Evolutionary conservation across 1,140 invertebrate species (phyloP).

Genomic region (Ephestia elutella): DNA sequence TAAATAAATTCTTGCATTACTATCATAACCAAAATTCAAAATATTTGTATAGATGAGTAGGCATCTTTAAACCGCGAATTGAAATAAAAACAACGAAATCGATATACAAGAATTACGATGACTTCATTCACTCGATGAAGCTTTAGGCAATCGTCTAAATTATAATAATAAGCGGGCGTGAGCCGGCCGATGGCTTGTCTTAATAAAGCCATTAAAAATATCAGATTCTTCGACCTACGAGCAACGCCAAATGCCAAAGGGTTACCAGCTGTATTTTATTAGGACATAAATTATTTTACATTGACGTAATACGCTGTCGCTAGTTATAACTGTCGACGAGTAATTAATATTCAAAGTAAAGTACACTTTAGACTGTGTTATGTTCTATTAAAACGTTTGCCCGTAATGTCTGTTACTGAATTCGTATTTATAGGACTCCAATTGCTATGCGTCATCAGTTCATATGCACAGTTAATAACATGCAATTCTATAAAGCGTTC

Average conservation of each 20-base stretch:
- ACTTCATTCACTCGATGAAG: conserved; percentile 62
- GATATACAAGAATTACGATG: conserved; percentile 45
- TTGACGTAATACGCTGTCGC: conserved; percentile 15
- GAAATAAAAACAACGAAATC: background rate
- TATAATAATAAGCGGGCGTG: conserved; percentile 73
- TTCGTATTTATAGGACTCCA: background rate
- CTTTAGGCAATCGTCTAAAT: conserved; percentile 72
- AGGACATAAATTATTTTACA: conserved; percentile 27
- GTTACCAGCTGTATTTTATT: conserved; percentile 33
- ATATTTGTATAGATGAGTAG: no score
- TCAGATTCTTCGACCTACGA: conserved; percentile 53
- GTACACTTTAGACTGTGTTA: background rate
- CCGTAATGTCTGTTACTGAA: background rate
- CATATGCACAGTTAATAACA: background rate
- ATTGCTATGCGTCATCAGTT: background rate
- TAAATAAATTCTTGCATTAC: no score
- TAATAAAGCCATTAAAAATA: conserved; percentile 74
- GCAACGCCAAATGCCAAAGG: conserved; percentile 52
- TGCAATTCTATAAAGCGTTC: background rate
- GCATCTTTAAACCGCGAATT: background rate
- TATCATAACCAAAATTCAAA: no score
- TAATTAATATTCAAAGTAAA: background rate
- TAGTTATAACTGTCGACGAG: conserved; percentile 15
- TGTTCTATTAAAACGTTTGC: background rate
- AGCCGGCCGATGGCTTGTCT: conserved; percentile 58